phyloP scores from a whole-genome alignment of 2,888 invertebrate species.

The Shargacucullia verbasci region DNA sequence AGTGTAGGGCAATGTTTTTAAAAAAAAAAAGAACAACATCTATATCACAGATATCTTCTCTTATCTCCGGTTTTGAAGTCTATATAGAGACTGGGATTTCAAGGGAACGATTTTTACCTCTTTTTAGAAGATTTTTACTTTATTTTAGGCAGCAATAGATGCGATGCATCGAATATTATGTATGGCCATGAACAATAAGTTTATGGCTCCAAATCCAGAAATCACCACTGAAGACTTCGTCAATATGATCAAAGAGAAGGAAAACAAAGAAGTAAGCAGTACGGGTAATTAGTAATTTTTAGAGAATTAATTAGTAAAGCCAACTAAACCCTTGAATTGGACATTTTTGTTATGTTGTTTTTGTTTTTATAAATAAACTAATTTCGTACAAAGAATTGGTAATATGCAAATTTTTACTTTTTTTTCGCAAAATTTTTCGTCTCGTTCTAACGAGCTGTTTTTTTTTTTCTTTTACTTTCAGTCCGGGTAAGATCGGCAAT shows the following conservation, averaged over 20 bases:
- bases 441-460: neutral
- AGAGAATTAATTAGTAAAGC: conserved; percentile 63
- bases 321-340: conserved; percentile 36
- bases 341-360: conserved; percentile 15
- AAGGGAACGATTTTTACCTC: too few relatives aligned
- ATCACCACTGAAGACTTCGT: conserved; percentile 70
- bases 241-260: conserved; percentile 63
- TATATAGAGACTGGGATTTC: too few relatives aligned
- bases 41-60: too few relatives aligned
- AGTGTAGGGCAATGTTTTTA: too few relatives aligned
- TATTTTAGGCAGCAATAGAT: conserved; percentile 76
- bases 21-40: too few relatives aligned
- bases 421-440: conserved; percentile 32
- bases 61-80: too few relatives aligned
- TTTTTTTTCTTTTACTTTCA: neutral
- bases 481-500: too few relatives aligned
- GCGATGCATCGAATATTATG: conserved; percentile 82
- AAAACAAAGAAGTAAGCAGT: conserved; percentile 78
- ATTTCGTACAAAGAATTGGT: too few relatives aligned
- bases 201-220: conserved; percentile 56
- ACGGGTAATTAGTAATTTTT: conserved; percentile 81
- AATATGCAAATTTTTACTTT: conserved; percentile 11
- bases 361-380: neutral
- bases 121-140: conserved; percentile 26
- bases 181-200: conserved; percentile 79